Evolutionary conservation across 2,888 invertebrate species (phyloP).

Genomic region (Metallyticus violacea): DNA sequence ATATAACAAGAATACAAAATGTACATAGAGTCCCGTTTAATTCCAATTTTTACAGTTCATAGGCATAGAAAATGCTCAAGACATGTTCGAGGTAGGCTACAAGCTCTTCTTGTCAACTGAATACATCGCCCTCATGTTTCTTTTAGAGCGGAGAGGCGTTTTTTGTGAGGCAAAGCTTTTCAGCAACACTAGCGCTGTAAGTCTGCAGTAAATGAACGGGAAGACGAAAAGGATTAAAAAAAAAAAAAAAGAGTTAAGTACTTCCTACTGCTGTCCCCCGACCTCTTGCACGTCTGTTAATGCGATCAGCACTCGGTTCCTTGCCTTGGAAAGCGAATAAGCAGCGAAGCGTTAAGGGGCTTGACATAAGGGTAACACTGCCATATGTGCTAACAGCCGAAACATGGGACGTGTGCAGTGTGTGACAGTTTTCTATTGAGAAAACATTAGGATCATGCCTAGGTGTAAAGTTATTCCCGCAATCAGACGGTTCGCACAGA

Average conservation of each 20-base stretch:
- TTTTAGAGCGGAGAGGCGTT: neutral
- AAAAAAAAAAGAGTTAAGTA: neutral
- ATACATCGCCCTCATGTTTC: neutral
- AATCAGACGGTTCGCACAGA: too few relatives aligned
- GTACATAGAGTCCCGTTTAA: too few relatives aligned
- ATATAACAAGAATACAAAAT: too few relatives aligned
- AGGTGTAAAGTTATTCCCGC: too few relatives aligned
- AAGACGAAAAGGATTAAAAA: neutral
- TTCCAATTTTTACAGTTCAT: too few relatives aligned
- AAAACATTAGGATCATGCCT: too few relatives aligned
- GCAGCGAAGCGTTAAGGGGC: neutral
- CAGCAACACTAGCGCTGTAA: neutral
- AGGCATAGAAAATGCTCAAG: too few relatives aligned
- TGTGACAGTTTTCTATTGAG: too few relatives aligned
- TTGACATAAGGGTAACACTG: too few relatives aligned
- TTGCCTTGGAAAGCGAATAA: neutral
- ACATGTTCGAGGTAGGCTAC: neutral
- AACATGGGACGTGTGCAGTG: constrained; percentile 21
- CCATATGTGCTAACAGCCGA: too few relatives aligned
- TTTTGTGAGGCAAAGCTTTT: neutral
- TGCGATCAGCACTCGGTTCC: too few relatives aligned
- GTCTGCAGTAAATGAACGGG: neutral
- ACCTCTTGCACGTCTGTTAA: neutral
- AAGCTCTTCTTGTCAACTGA: neutral
- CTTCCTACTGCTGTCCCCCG: neutral